phyloP scores from a whole-genome alignment of 2,888 invertebrate genomes.

The Acheta domesticus region DNA sequence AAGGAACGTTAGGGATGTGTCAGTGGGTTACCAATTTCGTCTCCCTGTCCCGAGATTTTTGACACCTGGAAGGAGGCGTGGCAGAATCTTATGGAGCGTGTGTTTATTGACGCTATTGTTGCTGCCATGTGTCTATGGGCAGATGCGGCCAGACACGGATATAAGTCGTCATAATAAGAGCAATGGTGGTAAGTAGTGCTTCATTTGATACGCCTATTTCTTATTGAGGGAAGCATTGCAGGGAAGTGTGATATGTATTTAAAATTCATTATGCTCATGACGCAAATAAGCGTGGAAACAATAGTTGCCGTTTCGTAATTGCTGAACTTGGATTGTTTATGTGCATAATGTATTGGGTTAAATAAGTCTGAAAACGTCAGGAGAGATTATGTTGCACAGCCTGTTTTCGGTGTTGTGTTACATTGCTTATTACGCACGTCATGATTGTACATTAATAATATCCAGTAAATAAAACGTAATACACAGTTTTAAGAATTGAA shows the following conservation, averaged over 20 bases:
- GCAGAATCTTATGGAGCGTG: neutral
- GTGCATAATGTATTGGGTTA: neutral
- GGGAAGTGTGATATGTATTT: neutral
- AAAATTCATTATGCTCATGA: neutral
- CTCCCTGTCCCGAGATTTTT: neutral
- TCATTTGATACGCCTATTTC: neutral
- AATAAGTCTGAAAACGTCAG: neutral
- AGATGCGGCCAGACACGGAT: neutral
- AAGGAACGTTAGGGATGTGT: neutral
- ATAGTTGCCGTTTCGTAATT: too few species aligned
- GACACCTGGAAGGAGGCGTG: constrained; percentile 11
- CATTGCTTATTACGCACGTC: too few species aligned
- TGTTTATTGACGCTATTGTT: neutral
- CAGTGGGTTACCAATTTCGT: neutral
- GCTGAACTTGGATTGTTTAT: neutral
- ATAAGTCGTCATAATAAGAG: neutral
- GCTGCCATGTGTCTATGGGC: neutral
- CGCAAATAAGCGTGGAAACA: too few species aligned
- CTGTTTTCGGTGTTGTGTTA: neutral
- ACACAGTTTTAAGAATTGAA: too few species aligned
- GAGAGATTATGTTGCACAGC: constrained; percentile 2
- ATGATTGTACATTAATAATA: too few species aligned
- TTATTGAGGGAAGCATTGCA: neutral
- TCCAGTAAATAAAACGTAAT: too few species aligned
- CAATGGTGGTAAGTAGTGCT: constrained; percentile 6